Base-by-base conservation (phyloP, 2,113 vertebrate species). In the Hassar affinis region DNA sequence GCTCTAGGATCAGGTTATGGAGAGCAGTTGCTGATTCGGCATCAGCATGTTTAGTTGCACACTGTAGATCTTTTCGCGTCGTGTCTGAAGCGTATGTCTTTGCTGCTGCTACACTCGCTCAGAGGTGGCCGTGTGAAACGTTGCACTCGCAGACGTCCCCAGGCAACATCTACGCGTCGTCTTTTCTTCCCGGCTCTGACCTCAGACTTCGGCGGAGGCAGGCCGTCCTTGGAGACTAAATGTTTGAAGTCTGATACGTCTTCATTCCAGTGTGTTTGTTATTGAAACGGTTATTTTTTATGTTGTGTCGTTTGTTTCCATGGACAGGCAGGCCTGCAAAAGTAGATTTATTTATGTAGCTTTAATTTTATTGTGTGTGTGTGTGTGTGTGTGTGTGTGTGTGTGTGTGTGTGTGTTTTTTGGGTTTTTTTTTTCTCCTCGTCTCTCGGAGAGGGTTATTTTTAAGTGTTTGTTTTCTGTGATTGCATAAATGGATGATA, bases 301-400 rank as follows among this genome's bases (percentile, higher is more conserved):
- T 61, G 42, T 66, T 56, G 38, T 89, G 42, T 74, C 20, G 90
- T 90, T 90, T 87, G 75, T 68, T 84, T 90, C 84, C 93, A 88
- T 93, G 87, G 92, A 91, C 92, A 94, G 93, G 93, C 94, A 93
- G 93, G 93, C 92, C 94, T 95, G 94, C 90, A 92, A 85, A 92
- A 85, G 84, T 89, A 85, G 81, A 91, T 85, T 90, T 89, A 94
- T 93, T 94, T 94, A 93, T 93, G 88, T 88, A 81, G 77, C 84
- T 87, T 85, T 86, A 78, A 78, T 85, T 86, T 61, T 77, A 85
- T 77, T 74, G 59, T 76, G 49, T 75, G 15, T 74, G 5, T 71
- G 22, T 72, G n/a, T n/a, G n/a, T n/a, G 20, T 69, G 7, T 68
- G 64, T 66, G 17, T 66, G 64, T 69, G 20, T 64, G 59, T 66